These are phyloP conservation scores for Pterostichus niger DNA, from an alignment of 2,888 invertebrate genomes.

Conservation along the genomic window DNA sequence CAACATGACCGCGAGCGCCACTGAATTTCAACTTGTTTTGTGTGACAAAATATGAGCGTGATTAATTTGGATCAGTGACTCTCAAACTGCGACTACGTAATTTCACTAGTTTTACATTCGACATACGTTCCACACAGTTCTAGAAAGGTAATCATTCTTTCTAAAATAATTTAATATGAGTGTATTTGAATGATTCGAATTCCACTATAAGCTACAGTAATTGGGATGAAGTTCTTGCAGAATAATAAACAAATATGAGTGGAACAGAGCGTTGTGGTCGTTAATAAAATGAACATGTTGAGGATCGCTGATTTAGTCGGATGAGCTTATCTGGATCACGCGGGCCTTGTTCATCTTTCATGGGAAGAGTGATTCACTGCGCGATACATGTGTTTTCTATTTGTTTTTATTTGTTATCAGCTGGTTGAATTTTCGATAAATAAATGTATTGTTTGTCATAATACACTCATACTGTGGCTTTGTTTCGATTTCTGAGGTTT, in stretches of 20 bases:
- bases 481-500: not conserved
- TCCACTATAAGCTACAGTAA: no score
- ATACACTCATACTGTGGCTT: not conserved
- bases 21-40: constrained; percentile 16
- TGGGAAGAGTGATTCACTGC: not conserved
- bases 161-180: no score
- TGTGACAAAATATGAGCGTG: constrained; percentile 38
- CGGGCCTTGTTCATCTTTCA: constrained; percentile 1
- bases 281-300: no score
- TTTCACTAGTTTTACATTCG: no score
- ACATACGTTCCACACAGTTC: not conserved
- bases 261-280: no score
- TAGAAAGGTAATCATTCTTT: no score
- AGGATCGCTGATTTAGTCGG: no score
- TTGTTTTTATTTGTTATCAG: not conserved
- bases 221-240: no score
- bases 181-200: no score
- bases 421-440: not conserved
- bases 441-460: constrained; percentile 6
- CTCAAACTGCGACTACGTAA: not conserved
- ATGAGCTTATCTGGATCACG: constrained; percentile 26
- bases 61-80: constrained; percentile 17
- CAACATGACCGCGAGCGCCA: not conserved
- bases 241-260: no score
- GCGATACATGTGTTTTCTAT: constrained; percentile 10